Evolutionary conservation across 2,888 invertebrate genomes (phyloP).

Genomic region (Beris morrisii): DNA sequence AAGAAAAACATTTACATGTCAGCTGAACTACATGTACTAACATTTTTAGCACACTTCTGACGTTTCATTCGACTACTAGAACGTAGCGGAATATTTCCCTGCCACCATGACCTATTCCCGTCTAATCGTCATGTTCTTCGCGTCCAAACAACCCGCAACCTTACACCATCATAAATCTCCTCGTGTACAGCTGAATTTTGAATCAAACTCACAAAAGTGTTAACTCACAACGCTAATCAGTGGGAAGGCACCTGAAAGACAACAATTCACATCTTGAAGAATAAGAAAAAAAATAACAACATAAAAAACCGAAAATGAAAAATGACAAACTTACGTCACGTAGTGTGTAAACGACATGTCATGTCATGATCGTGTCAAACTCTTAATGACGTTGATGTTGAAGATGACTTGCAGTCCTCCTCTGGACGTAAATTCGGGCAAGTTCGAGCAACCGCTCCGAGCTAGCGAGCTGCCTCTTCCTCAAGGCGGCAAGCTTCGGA

Average conservation of each 20-base stretch:
- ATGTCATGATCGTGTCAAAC: constrained; percentile 31
- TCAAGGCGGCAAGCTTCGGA: constrained; percentile 10
- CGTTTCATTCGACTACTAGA: too few relatives aligned
- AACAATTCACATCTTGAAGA: constrained; percentile 4
- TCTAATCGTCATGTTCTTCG: too few relatives aligned
- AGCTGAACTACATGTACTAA: too few relatives aligned
- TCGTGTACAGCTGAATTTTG: too few relatives aligned
- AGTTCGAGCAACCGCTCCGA: not conserved
- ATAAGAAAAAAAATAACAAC: constrained; percentile 1
- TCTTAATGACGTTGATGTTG: constrained; percentile 20
- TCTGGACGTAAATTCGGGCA: constrained; percentile 1
- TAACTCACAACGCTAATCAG: constrained; percentile 29
- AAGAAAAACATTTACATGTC: too few relatives aligned
- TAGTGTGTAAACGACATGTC: constrained; percentile 33
- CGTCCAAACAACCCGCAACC: too few relatives aligned
- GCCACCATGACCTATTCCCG: too few relatives aligned
- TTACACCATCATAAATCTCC: too few relatives aligned
- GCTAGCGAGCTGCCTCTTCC: not conserved
- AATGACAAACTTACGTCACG: constrained; percentile 32
- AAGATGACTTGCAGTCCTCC: constrained; percentile 29
- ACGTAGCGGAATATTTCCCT: too few relatives aligned
- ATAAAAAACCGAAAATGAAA: constrained; percentile 9
- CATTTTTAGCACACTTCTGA: too few relatives aligned
- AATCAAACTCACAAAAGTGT: not conserved
- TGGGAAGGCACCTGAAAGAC: constrained; percentile 1